Percentiles rank a stretch among this genome's conserved stretches.
Evolutionary conservation across 1,140 invertebrate genomes (phyloP).

Genomic region (Drosophila asahinai): DNA sequence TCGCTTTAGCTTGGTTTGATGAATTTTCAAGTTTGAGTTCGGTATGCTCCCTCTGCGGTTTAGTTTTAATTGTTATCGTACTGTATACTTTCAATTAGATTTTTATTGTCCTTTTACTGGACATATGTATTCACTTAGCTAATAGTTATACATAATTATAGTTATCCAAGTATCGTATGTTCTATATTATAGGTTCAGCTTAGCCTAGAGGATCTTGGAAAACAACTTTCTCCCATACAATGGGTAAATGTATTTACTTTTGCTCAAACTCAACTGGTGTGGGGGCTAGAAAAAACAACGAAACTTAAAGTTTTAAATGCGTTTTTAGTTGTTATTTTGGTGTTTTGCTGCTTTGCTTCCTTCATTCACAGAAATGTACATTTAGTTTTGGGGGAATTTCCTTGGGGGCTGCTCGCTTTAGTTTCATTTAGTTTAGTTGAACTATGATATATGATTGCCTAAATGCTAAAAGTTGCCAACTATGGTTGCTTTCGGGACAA

Average conservation of each 20-base stretch:
- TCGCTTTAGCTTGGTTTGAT: constrained; percentile 45
- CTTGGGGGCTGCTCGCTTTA: constrained; percentile 13
- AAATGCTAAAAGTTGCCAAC: constrained; percentile 77
- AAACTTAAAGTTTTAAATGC: constrained; percentile 76
- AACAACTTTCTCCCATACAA: constrained; percentile 53
- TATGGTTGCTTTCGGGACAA: constrained; percentile 51
- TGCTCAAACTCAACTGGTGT: constrained; percentile 69
- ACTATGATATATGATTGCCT: constrained; percentile 82
- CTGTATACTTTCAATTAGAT: constrained; percentile 64
- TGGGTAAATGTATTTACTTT: constrained; percentile 31
- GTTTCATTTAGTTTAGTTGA: constrained; percentile 65
- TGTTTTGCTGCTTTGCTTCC: constrained; percentile 18
- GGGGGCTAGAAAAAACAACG: constrained; percentile 44
- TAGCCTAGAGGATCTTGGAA: constrained; percentile 73
- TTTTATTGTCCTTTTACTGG: constrained; percentile 79
- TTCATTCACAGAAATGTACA: constrained; percentile 41
- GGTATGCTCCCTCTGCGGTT: constrained; percentile 23
- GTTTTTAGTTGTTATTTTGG: constrained; percentile 43
- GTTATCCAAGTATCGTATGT: constrained; percentile 36
- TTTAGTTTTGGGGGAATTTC: constrained; percentile 30
- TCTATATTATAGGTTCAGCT: constrained; percentile 58
- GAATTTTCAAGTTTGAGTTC: constrained; percentile 41
- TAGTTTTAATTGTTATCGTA: constrained; percentile 48
- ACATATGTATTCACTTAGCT: constrained; percentile 74
- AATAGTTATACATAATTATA: constrained; percentile 62